Percentiles rank a stretch among this genome's conserved stretches.
phyloP scores from a whole-genome alignment of 2,888 invertebrate genomes.

The Phalangium opilio region DNA sequence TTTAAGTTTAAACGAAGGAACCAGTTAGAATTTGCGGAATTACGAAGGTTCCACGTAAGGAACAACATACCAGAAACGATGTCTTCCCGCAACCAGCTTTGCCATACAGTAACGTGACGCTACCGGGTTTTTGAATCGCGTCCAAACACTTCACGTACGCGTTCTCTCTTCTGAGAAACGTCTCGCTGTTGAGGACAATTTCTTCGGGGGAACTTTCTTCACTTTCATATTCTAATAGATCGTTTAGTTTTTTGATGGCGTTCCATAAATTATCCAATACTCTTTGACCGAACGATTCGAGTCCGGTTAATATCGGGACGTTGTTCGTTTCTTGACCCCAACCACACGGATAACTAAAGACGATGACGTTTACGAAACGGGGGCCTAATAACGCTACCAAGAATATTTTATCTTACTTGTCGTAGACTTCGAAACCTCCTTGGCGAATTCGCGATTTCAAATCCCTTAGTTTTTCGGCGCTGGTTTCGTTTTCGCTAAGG shows the following conservation, averaged over 20 bases:
- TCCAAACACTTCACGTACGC: conserved; percentile 4
- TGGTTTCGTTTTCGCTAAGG: conserved; percentile 22
- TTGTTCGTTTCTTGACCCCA: conserved; percentile 30
- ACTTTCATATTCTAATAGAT: no score
- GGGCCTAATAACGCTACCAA: no score
- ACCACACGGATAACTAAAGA: conserved; percentile 29
- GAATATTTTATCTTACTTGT: conserved; percentile 24
- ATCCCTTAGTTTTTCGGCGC: conserved; percentile 21
- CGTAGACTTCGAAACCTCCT: conserved; percentile 29
- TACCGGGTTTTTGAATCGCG: conserved; percentile 18
- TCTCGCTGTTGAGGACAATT: no score
- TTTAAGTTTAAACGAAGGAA: no score
- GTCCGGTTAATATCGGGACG: conserved; percentile 28
- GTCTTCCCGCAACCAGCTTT: conserved; percentile 32
- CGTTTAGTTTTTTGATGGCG: conserved; percentile 26
- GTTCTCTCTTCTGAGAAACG: neutral
- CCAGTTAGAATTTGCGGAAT: no score
- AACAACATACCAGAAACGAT: conserved; percentile 28
- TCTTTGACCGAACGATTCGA: conserved; percentile 30
- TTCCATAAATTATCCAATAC: conserved; percentile 31
- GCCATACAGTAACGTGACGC: conserved; percentile 27
- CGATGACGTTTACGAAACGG: no score
- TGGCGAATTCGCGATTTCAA: conserved; percentile 26
- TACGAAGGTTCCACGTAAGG: no score
- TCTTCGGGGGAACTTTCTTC: no score